Base-by-base conservation (phyloP, 2,113 vertebrate genomes). In the Ciconia maguari region DNA sequence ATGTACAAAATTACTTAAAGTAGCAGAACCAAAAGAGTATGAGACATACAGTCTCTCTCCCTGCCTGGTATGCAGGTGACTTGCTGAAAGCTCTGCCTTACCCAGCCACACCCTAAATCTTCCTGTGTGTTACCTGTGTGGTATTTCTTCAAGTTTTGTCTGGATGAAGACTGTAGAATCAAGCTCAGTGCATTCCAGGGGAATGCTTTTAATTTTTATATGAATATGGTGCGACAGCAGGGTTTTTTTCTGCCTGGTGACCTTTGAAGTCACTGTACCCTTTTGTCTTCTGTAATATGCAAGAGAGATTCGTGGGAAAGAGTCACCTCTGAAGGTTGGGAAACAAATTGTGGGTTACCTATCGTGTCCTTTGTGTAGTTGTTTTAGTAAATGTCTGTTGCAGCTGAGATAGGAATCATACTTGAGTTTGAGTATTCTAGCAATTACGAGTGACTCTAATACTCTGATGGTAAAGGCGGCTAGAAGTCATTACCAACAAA, bases 91-190 rank as follows among this genome's bases (percentile, higher is more conserved):
- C 58, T 72, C 68, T 96, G 54, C 79, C 34, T 85, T 90, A 83
- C 7, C 5, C 25, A 74, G 79, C 49, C 81, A 36, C 93, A 58
- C 93, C 93, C 68, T 58, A 8, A 70, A 82, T 82, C n/a, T 57
- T 80, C 61, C 49, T 18, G 1, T 46, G 22, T 77, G 46, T 57
- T 96, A 61, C 78, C 83, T 75, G 32, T 92, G 94, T 16, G 34
- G 3, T 87, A 95, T 30, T 87, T 91, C 49, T 85, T 82, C 89
- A 77, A 83, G 90, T 91, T 95, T 87, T 93, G 55, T 91, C 91
- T 87, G 81, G 81, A 61, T 95, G 55, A 89, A 94, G 89, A 57
- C 32, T 82, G 87, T 74, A 93, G 83, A 91, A 69, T 82, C 36
- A 36, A 91, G 87, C 42, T 95, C 7, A 0, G 44, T 90, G 70